phyloP scores from a whole-genome alignment of 2,797 vertebrate genomes.

The Hirundo rustica region DNA sequence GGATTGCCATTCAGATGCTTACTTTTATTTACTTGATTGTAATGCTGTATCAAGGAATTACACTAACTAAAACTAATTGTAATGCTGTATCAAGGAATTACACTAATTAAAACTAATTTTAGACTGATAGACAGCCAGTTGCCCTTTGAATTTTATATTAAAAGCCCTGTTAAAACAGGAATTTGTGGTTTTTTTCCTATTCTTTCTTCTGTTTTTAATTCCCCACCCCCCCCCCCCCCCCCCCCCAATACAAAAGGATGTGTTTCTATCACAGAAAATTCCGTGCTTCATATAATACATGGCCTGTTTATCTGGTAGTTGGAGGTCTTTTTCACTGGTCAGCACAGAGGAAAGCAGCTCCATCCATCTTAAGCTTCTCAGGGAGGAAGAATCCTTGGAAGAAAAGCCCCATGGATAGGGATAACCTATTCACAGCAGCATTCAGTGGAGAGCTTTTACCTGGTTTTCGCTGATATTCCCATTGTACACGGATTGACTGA shows the following conservation, averaged over 20 bases:
- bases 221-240: fast-evolving
- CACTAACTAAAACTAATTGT: background rate
- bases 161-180: background rate
- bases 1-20: background rate
- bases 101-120: background rate
- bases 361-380: background rate
- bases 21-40: background rate
- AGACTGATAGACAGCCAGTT: background rate
- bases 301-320: background rate
- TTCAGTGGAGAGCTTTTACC: constrained; percentile 55
- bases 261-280: background rate
- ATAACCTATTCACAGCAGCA: background rate
- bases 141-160: background rate
- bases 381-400: background rate
- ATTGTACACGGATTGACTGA: constrained; percentile 72
- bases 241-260: background rate
- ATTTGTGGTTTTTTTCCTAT: fast-evolving
- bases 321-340: background rate
- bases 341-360: background rate
- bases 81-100: background rate
- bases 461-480: constrained; percentile 74
- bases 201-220: fast-evolving
- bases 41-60: background rate
- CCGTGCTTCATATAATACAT: background rate
- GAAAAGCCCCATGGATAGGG: background rate